Evolutionary conservation across 2,113 vertebrate species (phyloP), one percentile per base, ranked within the genome.

Genomic region (Notarius quadriscutis): DNA sequence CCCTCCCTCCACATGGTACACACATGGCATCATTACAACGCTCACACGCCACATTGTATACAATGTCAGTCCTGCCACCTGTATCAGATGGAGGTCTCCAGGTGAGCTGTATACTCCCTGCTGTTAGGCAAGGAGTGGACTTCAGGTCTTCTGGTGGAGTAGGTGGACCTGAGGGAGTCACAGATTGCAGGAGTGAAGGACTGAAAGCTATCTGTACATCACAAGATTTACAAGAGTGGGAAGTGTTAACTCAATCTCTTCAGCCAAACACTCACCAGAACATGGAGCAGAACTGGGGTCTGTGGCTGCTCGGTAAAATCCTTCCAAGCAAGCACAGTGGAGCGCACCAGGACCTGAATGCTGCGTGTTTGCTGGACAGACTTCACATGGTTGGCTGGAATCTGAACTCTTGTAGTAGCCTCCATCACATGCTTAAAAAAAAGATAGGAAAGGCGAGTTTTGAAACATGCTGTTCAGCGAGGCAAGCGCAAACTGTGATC

Each of bases 371-470:
- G 83, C 84, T 0, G 98, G 97, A 85, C 98, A 99, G 67, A 90
- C 88, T 86, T 93, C 87, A 88, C 98, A 99, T 10, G 88, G 62
- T 10, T 91, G 62, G 0, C 89, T 91, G 0, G 96, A 96, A 1
- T 92, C 91, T 0, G 93, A 85, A 0, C 95, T 89, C 92, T 99
- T 99, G 94, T 97, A 99, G 94, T 94, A 96, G 41, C 97, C 97
- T 0, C 96, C 92, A 0, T 95, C 93, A 67, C 97, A 99, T 2
- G 92, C 97, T 99, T 41, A 94, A 60, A 84, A 48, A 86, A 71
- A 5, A 57, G 4, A 88, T 10, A 57, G n/a, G 30, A 83, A 8
- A 74, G 12, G 50, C 1, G 1, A 85, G 48, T 41, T 51, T 79
- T 14, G 11, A 18, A 34, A 77, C 1, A 58, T 14, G 50, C 27